Base-by-base conservation (phyloP, 2,888 invertebrate genomes). In the Meteorus cinctellus region DNA sequence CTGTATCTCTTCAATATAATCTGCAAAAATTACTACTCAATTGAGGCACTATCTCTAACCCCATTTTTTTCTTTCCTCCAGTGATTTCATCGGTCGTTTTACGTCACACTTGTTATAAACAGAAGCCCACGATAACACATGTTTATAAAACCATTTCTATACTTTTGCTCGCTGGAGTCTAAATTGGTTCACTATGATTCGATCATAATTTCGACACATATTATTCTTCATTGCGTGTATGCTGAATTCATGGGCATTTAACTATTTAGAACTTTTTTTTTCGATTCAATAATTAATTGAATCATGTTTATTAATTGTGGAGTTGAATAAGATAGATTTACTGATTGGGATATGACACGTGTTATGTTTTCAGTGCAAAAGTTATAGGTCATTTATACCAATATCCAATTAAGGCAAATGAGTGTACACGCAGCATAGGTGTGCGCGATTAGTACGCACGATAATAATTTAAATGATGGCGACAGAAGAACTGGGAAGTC, bases 21-120 rank as follows among this genome's bases (percentile, higher is more conserved):
- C 65, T 51, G 55, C 27, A 59, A 60, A 14, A 48, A 31, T 27
- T 74, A 29, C 51, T 60, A 31, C 69, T 65, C 36, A 63, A 65
- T 41, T 70, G 10, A 51, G 8, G n/a, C 41, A 41, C 41, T 55
- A 69, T 69, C 19, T 34, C 69, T n/a, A 31, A 55, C 29, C 19
- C 1, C 1, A 14, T 67, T 69, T 29, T 29, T 69, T 51, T 31
- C 19, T 51, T 31, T 12, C 55, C 19, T 45, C 48, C 41, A 4
- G 16, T n/a, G 65, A 36, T 65, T 36, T 36, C 19, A 41, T 36
- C 19, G 10, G 5, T 19, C 0, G 19, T 19, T 55, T 24, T 55
- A 55, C 55, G 55, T 55, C 19, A 55, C 55, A 55, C 2, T n/a
- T 55, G 1, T 19, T 31, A 3, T 6, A 29, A 31, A 16, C 14